Base-by-base conservation (phyloP, 37 sponge, comb jelly and placozoan species). In the Halisarca cf. caerulea region DNA sequence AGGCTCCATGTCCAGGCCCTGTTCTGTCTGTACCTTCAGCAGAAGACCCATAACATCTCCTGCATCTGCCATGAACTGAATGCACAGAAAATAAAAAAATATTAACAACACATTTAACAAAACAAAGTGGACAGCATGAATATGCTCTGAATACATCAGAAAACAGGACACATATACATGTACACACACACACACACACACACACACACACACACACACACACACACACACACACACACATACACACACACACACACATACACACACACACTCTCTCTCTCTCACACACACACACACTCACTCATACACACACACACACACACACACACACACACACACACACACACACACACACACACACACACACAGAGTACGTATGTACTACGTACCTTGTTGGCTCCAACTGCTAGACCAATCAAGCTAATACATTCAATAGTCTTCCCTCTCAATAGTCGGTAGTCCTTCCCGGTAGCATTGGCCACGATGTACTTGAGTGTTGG, bases 371-470 rank as follows among this genome's bases (percentile, higher is more conserved):
- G 24, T 17, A 1, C 58, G 9, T 47, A 6, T 11, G 9, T 11
- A 55, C 17, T 15, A 62, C 64, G 6, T 38, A 92, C 95, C 94
- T 88, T 96, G 36, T 99, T 97, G 47, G 90, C 94, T 18, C 99
- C 99, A 36, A 97, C 99, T n/a, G 97, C 99, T 37, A 97, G 88
- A 9, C 99, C 99, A 70, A 96, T 95, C 25, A 97, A 84, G 28
- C 94, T 95, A 80, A 99, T 95, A 74, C 99, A 97, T 79, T 99
- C 99, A 36, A 99, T 97, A 5, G 97, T 93, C 90, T 96, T 96
- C 23, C 99, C 99, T 72, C 97, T 59, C 81, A 99, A 84, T 58
- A 93, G 79, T 30, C 99, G 66, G 71, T 88, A 87, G 47, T 98
- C 95, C 68, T 94, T 93, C 34, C 41, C 80, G 7, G 82, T 79